phyloP scores from a whole-genome alignment of 2,113 vertebrate genomes.

The Rhea americana region DNA sequence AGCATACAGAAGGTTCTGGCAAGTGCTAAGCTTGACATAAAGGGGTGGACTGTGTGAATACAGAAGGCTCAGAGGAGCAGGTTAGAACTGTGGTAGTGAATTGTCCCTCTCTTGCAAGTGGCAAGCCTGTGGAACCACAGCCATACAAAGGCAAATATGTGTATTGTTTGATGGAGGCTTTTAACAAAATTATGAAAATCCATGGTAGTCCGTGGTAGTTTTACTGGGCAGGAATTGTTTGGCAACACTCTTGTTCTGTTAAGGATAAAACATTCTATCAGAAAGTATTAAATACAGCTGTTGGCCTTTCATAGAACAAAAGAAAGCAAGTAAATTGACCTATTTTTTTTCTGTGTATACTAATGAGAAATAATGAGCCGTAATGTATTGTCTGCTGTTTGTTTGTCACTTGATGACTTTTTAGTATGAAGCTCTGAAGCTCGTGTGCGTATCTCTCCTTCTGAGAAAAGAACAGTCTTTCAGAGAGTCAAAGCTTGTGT shows the following conservation, averaged over 20 bases:
- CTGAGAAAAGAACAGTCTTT: not conserved
- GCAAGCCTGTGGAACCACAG: not conserved
- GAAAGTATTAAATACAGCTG: not conserved
- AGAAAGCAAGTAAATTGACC: not conserved
- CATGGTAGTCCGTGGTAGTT: not conserved
- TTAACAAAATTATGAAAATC: not conserved
- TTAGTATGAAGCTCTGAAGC: not conserved
- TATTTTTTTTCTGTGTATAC: not conserved
- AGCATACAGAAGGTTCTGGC: not conserved
- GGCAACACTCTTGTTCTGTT: not conserved
- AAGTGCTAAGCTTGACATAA: not conserved
- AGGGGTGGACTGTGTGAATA: not conserved
- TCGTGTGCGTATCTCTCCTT: rapidly evolving
- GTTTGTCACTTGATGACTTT: not conserved
- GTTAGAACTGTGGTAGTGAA: not conserved
- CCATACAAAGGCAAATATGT: not conserved
- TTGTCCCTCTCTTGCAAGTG: not conserved
- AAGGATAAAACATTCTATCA: not conserved
- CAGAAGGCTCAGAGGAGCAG: not conserved
- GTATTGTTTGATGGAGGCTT: not conserved
- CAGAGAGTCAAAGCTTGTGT: not conserved
- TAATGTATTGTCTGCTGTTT: not conserved
- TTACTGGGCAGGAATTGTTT: not conserved
- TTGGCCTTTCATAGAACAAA: not conserved
- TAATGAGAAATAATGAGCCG: not conserved